These are phyloP conservation scores for Capricornis sumatraensis DNA, from an alignment of 2,113 vertebrate species.

Conservation along the genomic window DNA sequence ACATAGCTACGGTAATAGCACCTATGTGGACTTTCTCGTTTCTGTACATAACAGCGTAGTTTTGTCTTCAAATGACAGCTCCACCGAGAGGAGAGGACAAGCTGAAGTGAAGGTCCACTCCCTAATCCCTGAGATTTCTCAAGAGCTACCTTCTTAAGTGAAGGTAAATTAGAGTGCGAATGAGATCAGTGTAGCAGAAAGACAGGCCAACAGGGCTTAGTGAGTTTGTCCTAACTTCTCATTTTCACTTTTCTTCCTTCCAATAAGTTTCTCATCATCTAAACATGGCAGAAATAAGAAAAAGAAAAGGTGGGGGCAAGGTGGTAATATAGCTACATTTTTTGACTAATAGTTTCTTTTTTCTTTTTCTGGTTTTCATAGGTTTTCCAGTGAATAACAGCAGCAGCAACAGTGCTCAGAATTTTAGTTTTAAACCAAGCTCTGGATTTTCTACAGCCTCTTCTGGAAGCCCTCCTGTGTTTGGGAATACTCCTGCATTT, in stretches of 20 bases:
- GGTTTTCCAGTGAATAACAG: conserved; percentile 79
- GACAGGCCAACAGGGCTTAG: neutral
- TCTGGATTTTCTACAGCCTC: conserved; percentile 67
- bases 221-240: neutral
- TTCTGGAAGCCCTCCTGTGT: conserved; percentile 65
- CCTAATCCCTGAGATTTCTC: neutral
- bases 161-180: neutral
- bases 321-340: neutral
- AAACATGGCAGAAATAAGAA: neutral
- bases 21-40: neutral
- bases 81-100: neutral
- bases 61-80: neutral
- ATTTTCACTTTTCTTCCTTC: neutral
- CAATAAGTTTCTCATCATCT: neutral
- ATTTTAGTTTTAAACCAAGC: conserved; percentile 85
- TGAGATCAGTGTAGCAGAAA: neutral
- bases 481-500: conserved; percentile 73
- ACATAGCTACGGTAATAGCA: neutral
- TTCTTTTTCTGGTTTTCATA: conserved; percentile 51
- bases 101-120: neutral
- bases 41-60: neutral
- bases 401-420: conserved; percentile 48
- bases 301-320: too few relatives aligned
- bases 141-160: neutral
- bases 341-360: neutral